Percentiles rank a stretch among this genome's conserved stretches.
phyloP scores from a whole-genome alignment of 1,140 invertebrate species.

The Lepidurus couesii region DNA sequence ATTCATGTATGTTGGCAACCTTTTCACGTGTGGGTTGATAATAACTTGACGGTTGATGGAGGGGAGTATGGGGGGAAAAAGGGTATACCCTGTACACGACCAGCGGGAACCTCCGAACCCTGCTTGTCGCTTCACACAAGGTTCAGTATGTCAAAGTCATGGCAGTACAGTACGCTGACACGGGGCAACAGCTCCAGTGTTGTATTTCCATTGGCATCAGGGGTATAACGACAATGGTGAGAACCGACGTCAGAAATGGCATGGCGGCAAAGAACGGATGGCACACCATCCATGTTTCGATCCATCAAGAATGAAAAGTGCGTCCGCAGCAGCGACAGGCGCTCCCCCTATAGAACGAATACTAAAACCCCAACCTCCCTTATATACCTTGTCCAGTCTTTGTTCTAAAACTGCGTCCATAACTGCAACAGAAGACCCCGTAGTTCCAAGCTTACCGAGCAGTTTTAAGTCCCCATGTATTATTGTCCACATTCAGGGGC shows the following conservation, averaged over 20 bases:
- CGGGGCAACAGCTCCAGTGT: background rate
- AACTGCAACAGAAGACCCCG: too few relatives aligned
- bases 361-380: too few relatives aligned
- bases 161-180: background rate
- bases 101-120: background rate
- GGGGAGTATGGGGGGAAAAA: background rate
- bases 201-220: background rate
- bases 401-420: too few relatives aligned
- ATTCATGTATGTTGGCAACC: constrained; percentile 13
- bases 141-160: background rate
- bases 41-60: background rate
- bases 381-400: too few relatives aligned
- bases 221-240: background rate
- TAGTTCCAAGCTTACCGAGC: background rate
- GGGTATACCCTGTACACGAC: background rate
- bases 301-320: too few relatives aligned
- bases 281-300: too few relatives aligned
- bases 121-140: background rate
- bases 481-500: background rate
- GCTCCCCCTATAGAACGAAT: too few relatives aligned
- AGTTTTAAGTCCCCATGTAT: background rate
- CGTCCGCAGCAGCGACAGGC: too few relatives aligned
- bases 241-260: background rate
- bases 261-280: too few relatives aligned
- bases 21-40: constrained; percentile 12